Evolutionary conservation across 2,888 invertebrate genomes (phyloP), one percentile per base, ranked within the genome.

Genomic region (Sclerodermus sp.): DNA sequence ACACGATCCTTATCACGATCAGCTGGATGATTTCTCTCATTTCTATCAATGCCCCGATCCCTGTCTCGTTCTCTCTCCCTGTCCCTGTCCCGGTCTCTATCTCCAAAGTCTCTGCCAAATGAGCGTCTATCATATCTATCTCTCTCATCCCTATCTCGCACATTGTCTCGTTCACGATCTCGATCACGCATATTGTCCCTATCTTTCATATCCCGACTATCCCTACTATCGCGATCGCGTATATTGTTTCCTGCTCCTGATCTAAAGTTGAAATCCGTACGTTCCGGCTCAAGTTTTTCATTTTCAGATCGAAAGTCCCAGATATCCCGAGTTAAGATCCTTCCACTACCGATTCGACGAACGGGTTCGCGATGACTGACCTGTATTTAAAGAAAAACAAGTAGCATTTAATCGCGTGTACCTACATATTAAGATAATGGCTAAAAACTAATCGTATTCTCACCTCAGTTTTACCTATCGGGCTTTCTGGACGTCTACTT

Each of bases 331-430:
- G 88, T 83, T 80, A 87, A 82, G 55, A 94, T 87, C 9, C 94
- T 87, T 0, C 94, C 93, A 66, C 93, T 93, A 4, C 93, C 93
- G 68, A 93, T 92, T 40, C 93, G 87, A 14, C 87, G 80, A 13
- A 76, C 76, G 6, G 77, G 68, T 50, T 80, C 80, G 10, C 79
- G 76, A 61, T 79, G 80, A 15, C 70, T 69, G 31, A 73, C 68
- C 76, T 74, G 47, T 32, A 17, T 36, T 5, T 37, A 52, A 49
- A 49, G 16, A 50, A 49, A n/a, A 54, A 53, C 8, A 52, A 23
- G 23, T 14, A 8, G 8, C 32, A 39, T 29, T 2, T 8, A 38
- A 34, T 31, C 3, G 17, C 31, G 9, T 10, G 12, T 10, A 18
- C 13, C 6, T 2, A 12, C 34, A 43, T 32, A 5, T 42, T 23